Evolutionary conservation across 2,888 invertebrate species (phyloP).

Genomic region (Megalurothrips usitatus): DNA sequence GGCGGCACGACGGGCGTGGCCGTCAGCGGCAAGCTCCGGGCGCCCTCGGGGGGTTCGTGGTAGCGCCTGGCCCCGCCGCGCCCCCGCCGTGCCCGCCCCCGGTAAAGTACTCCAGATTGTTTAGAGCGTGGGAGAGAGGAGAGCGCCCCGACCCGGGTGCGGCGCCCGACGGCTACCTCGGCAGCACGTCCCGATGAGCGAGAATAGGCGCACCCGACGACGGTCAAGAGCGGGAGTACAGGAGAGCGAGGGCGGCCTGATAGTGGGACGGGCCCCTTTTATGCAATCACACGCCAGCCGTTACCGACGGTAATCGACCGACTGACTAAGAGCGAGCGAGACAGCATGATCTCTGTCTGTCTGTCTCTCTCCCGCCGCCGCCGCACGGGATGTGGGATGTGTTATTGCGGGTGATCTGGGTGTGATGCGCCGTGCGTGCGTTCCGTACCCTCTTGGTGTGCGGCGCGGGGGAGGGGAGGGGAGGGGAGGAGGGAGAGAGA

Average conservation of each 20-base stretch:
- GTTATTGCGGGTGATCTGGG: slow-evolving; percentile 1
- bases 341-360: background rate
- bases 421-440: background rate
- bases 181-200: too few relatives aligned
- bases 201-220: too few relatives aligned
- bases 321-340: background rate
- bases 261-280: background rate
- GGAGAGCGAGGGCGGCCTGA: too few relatives aligned
- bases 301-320: background rate
- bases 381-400: background rate
- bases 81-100: too few relatives aligned
- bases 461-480: background rate
- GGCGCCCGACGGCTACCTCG: too few relatives aligned
- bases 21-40: background rate
- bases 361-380: background rate
- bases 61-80: background rate
- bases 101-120: too few relatives aligned
- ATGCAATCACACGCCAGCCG: background rate
- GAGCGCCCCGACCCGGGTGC: too few relatives aligned
- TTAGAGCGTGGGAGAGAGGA: background rate
- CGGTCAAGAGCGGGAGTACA: too few relatives aligned
- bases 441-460: background rate
- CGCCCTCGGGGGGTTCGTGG: background rate
- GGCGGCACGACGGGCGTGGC: background rate
- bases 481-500: too few relatives aligned